Evolutionary conservation across 2,113 vertebrate species (phyloP), one percentile per base, ranked within the genome.

Genomic region (Vombatus ursinus): DNA sequence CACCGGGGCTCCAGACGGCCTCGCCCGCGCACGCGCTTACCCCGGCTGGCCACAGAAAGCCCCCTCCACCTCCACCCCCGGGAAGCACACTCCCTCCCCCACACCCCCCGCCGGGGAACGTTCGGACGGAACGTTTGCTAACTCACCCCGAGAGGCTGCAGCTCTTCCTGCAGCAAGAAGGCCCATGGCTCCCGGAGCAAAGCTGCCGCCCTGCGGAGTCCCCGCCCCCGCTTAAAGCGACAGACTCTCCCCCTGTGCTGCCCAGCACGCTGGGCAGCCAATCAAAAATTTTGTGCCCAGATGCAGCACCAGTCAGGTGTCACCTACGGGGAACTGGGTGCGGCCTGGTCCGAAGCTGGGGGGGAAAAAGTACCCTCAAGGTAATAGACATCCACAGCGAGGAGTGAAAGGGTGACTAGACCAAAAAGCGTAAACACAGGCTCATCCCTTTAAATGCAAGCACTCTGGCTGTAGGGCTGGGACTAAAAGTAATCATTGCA

Each of bases 141-240:
- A 12, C 31, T 19, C 48, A 50, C 53, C 92, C 54, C 6, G 8
- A 54, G 92, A 9, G 28, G 92, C 92, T 2, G 92, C 92, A 9
- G 48, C n/a, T 84, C n/a, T 84, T 8, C 68, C 92, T 2, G 92
- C 44, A 77, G 54, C 54, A 9, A 48, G 91, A 10, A 47, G 44
- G 2, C 90, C 92, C 19, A 5, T 50, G 92, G 48, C 54, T 61
- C 31, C 57, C 44, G 0, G 92, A 37, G 3, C 52, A 50, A 52
- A 90, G 52, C 91, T 14, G 2, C 54, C 0, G 90, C 95, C 0
- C 23, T 47, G 84, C 92, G 44, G 94, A 52, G 94, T 54, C 84
- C 93, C 97, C 94, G 53, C 97, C 97, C 93, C 97, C 61, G 50
- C 96, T 95, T 90, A 92, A 90, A 96, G 96, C 94, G 6, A 94